Base-by-base conservation (phyloP, 1,140 invertebrate genomes). In the Drosophila albomicans region DNA sequence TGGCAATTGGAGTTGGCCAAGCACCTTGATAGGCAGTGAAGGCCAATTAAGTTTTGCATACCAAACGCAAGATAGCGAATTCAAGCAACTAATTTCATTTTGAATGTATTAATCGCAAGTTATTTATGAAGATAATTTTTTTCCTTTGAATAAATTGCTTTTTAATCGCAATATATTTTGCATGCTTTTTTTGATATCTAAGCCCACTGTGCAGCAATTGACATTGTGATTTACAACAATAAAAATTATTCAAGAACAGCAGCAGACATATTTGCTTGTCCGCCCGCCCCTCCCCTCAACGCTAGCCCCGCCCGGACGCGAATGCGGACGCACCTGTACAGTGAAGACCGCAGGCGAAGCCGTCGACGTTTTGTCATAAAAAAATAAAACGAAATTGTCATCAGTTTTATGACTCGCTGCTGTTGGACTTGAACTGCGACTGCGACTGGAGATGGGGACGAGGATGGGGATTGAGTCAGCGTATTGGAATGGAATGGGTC, bases 371-470 rank as follows among this genome's bases (percentile, higher is more conserved):
- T 58, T 81, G 84, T 78, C 84, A 87, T 87, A 87, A 87, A 88
- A 69, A 87, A 87, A 82, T 80, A 82, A 84, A 82, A 86, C 72
- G 73, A 88, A 87, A 88, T 88, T 87, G 84, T 87, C 84, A 81
- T 84, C 74, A 89, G 56, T 87, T 87, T 87, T 87, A 87, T 81
- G 85, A 77, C 66, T 67, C 59, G 73, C 70, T 67, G 68, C 59
- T 59, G 68, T 72, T 57, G 48, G 35, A 61, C 56, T 52, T 48
- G 32, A 6, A 51, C 57, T 49, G 66, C 70, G 52, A 62, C 62
- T 43, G 45, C 32, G 54, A 52, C 13, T 25, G 82, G 10, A 28
- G 52, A 5, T 43, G 57, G 35, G 28, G 28, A 15, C 15, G 15
- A 15, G 15, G 15, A 66, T 16, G 35, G 66, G 16, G 41, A 61